Base-by-base conservation (phyloP, 1,140 invertebrate genomes). In the Drosophila simulans region DNA sequence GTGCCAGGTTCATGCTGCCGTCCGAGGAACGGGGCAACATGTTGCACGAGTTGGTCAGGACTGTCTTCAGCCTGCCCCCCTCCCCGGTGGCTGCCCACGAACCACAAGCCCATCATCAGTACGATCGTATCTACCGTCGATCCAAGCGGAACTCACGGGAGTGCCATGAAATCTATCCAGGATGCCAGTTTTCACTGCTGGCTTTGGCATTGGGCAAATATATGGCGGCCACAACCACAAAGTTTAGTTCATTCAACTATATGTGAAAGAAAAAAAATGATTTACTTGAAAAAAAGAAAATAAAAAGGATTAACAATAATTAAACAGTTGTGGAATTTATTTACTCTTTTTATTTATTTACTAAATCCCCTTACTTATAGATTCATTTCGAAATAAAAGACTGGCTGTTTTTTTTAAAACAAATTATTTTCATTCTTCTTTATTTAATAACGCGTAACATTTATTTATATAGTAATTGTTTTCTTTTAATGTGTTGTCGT, bases 191-290 rank as follows among this genome's bases (percentile, higher is more conserved):
- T 68, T 96, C 95, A 10, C 89, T 96, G 65, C 93, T 96, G 63
- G 95, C 96, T 79, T 93, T 95, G 92, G 95, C 95, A 12, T 92
- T 96, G 68, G 95, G 95, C 25, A 94, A 94, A 83, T 96, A 96
- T 89, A 94, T 94, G 40, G 51, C 75, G 2, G 77, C 52, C 4
- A 76, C 81, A 0, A 76, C 84, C 0, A 80, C 75, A 1, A 80
- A 88, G 53, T 63, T 90, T 8, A 77, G 52, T 54, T 52, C 86
- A 13, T 74, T 77, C 34, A 68, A 80, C 48, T 89, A 78, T 42
- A 88, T 88, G 84, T 88, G 25, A 80, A 43, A 5, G 46, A 0
- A 7, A 12, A 7, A 12, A 27, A 12, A 13, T 17, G 25, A 27
- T 53, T 70, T 4, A 43, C 42, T 27, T 54, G 3, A 39, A 34